Percentiles rank a stretch among this genome's conserved stretches.
phyloP scores from a whole-genome alignment of 2,797 vertebrate genomes.

The Melanotaenia maccullochi region DNA sequence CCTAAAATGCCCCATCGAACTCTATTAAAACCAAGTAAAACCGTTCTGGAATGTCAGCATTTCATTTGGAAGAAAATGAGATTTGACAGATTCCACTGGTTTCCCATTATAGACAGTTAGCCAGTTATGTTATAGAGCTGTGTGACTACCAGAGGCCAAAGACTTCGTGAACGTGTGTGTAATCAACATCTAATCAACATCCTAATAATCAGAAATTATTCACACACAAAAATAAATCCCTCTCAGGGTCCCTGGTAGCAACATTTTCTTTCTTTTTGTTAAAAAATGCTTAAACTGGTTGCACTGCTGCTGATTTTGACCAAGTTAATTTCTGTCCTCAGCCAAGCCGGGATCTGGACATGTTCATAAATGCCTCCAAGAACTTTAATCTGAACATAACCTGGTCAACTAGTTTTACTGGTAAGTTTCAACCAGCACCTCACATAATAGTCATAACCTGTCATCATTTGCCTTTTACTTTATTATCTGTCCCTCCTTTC shows the following conservation, averaged over 20 bases:
- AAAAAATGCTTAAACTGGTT: background rate
- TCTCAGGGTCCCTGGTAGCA: background rate
- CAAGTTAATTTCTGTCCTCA: constrained; percentile 52
- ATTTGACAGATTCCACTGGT: no score
- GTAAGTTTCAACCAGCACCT: constrained; percentile 70
- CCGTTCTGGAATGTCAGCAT: no score
- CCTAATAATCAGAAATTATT: background rate
- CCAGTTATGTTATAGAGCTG: background rate
- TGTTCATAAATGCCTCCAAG: constrained; percentile 99
- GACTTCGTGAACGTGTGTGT: background rate
- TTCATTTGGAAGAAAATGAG: no score
- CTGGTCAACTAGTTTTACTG: constrained; percentile 96
- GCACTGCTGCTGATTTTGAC: background rate
- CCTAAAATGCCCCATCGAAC: no score
- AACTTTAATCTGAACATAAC: constrained; percentile 99
- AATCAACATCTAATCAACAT: background rate
- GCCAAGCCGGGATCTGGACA: constrained; percentile 97
- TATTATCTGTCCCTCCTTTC: background rate
- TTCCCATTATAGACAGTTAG: no score
- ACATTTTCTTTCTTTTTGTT: background rate
- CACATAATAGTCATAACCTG: background rate
- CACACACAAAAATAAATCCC: background rate
- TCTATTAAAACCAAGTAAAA: no score
- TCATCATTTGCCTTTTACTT: background rate
- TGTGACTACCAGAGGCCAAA: background rate